phyloP scores from a whole-genome alignment of 1,140 invertebrate genomes.

The Apocrypta bakeri region DNA sequence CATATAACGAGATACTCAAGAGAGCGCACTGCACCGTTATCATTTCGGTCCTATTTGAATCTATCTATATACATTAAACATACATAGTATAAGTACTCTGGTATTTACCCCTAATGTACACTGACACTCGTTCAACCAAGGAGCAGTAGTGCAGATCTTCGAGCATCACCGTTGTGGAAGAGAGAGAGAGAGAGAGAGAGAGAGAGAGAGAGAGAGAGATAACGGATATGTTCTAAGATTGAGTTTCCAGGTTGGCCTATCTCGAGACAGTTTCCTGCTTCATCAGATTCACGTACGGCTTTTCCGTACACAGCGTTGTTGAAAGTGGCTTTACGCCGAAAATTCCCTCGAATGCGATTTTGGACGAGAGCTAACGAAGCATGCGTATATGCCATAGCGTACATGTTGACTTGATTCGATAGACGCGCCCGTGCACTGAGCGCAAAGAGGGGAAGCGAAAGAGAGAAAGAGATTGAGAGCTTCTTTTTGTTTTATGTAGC shows the following conservation, averaged over 20 bases:
- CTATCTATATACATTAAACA: not conserved
- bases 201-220: not conserved
- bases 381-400: not conserved
- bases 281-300: slow-evolving; percentile 22
- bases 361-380: not conserved
- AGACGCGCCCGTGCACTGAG: not conserved
- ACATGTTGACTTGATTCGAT: not conserved
- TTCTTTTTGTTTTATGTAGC: not conserved
- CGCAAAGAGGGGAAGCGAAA: not conserved
- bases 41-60: not conserved
- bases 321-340: slow-evolving; percentile 6
- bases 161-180: not conserved
- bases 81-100: not conserved
- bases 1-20: not conserved
- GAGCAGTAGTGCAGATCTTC: not conserved
- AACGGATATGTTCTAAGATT: slow-evolving; percentile 31
- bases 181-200: too few species aligned
- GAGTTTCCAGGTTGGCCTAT: slow-evolving; percentile 15
- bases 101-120: slow-evolving; percentile 19
- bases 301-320: not conserved
- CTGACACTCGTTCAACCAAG: not conserved
- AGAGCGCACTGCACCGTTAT: not conserved
- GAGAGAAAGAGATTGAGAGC: not conserved
- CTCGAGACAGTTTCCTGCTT: slow-evolving; percentile 25
- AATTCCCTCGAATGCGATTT: slow-evolving; percentile 22